Evolutionary conservation across 2,888 invertebrate genomes (phyloP), one percentile per base, ranked within the genome.

Genomic region (Eilema sororculum): DNA sequence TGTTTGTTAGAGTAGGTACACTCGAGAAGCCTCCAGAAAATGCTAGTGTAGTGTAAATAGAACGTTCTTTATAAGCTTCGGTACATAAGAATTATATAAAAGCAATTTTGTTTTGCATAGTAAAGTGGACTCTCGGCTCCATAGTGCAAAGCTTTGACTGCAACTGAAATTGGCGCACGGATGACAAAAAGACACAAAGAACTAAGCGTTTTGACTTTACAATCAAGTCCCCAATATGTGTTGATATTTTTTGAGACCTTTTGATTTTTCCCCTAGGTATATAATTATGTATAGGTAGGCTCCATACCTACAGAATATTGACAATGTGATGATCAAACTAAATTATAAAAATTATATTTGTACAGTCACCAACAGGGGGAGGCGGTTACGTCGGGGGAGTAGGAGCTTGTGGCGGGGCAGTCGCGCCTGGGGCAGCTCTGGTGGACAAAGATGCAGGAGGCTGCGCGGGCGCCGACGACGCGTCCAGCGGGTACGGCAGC

Each of bases 401-500:
- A 6, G 86, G 87, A 20, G 91, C 89, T 0, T 92, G 92, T 73
- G 91, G 86, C 0, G 91, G 81, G 0, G 90, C 87, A 3, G 90
- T 85, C 0, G 83, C 82, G 0, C 84, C 80, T 1, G 90, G 84
- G 1, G 91, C 84, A 0, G 90, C 91, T 56, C 83, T 90, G 60
- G 88, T 85, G 41, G 94, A 94, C 67, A 93, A 95, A 81, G 95
- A 94, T 71, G 93, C 87, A 52, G 94, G 91, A 2, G 93, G 91
- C 0, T 93, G 93, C 87, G 95, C 91, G 61, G 95, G 93, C 77
- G 95, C 94, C 0, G 97, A 97, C 84, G 97, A 97, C 89, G 97
- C 97, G 30, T 97, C 97, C 85, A 97, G 97, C 89, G 97, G 97
- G 3, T 97, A 97, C 93, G 97, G 97, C 83, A 97, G 97, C 91